Base-by-base conservation (phyloP, 2,113 vertebrate genomes). In the Seriola dumerili region DNA sequence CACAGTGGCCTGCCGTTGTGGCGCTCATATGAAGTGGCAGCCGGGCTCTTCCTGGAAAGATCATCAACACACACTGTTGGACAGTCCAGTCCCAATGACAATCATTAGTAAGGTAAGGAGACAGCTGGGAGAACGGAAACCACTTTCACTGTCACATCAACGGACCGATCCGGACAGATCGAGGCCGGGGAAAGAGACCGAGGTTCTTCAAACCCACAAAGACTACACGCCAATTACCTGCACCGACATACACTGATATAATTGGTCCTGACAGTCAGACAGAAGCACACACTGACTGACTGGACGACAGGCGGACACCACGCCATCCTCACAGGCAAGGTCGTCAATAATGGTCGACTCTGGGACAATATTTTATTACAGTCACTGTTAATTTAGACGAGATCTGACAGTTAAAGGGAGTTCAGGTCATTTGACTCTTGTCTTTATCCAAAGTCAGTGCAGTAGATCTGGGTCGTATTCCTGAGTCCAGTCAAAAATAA, bases 1-100 rank as follows among this genome's bases (percentile, higher is more conserved):
- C 85, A 85, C 69, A 80, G 67, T 7, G 4, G 23, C 9, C 44
- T 70, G 48, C 63, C 84, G 68, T 83, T 71, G 66, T 11, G n/a
- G 72, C 63, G 21, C 69, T 78, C 76, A 77, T 38, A 50, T 40
- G 36, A 54, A 70, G 16, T 71, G 80, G 69, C 74, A 68, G 64
- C 1, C 72, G 50, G 58, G 85, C 73, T 55, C 64, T 76, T 55
- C 8, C 48, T 19, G 58, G 38, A 40, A 69, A 23, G 38, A 69
- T 48, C 55, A 61, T 78, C 46, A 79, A 58, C 59, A 42, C 70
- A 46, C 32, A n/a, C 32, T 2, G 76, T 64, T 46, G 50, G n/a
- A 64, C 64, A 64, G 52, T 52, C 29, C 38, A 3, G 54, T 74
- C 63, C 76, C 44, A 57, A 78, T 74, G 76, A 55, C 62, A 58